Conservation (phyloP, 2,888 invertebrate species). For the Pheosia gnoma region DNA sequence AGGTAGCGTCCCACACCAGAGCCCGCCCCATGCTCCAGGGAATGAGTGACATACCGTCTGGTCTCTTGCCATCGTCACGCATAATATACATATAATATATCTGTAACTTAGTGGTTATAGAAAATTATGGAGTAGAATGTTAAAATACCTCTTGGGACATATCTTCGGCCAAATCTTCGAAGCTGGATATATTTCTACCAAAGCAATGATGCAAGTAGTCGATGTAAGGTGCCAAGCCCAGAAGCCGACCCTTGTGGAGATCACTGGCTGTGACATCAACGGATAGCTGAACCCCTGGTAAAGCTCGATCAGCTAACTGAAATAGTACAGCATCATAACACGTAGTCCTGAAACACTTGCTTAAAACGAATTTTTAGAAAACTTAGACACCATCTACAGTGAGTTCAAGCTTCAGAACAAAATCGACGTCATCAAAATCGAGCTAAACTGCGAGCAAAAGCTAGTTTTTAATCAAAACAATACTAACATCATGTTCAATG, state of each 20-base stretch:
- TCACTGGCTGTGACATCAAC: slow-evolving; percentile 33
- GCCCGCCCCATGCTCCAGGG: too few relatives aligned
- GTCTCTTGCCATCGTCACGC: too few relatives aligned
- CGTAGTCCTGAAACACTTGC: too few relatives aligned
- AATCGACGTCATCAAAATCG: too few relatives aligned
- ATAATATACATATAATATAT: too few relatives aligned
- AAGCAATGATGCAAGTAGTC: slow-evolving; percentile 91
- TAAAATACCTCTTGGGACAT: slow-evolving; percentile 28
- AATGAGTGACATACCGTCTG: too few relatives aligned
- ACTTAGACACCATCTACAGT: too few relatives aligned
- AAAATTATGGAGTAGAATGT: neutral
- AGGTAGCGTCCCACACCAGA: too few relatives aligned
- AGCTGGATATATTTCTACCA: slow-evolving; percentile 85
- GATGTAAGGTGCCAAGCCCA: slow-evolving; percentile 92
- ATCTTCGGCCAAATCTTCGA: slow-evolving; percentile 16
- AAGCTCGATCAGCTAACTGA: neutral
- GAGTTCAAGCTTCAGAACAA: too few relatives aligned
- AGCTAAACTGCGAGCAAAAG: too few relatives aligned
- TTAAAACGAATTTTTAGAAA: too few relatives aligned
- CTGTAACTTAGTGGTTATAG: neutral
- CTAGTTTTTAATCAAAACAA: neutral
- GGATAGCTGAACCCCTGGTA: neutral
- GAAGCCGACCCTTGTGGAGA: slow-evolving; percentile 83
- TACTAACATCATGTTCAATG: slow-evolving; percentile 48
- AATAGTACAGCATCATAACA: neutral